A percentile compares a stretch with the other conserved stretches of the same genome.
Evolutionary conservation across 2,888 invertebrate species (phyloP).

Genomic region (Pheosia gnoma): DNA sequence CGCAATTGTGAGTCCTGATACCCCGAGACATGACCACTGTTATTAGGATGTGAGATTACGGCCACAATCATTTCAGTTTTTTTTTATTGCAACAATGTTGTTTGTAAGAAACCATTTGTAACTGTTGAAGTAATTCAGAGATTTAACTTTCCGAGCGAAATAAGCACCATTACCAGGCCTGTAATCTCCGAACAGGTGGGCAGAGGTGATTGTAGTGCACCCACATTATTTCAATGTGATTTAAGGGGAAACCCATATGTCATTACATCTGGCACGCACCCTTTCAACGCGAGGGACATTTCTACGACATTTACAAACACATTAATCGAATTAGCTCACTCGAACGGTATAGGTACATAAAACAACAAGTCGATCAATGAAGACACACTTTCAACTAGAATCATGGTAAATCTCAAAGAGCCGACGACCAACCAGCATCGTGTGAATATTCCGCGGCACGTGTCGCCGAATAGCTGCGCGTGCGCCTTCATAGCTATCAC

Average conservation of each 20-base stretch:
- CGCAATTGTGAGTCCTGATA: conserved; percentile 1
- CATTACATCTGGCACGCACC: no score
- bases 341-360: neutral
- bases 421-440: neutral
- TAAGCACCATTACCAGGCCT: no score
- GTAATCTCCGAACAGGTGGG: no score
- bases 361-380: neutral
- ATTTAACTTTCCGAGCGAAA: no score
- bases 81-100: conserved; percentile 1
- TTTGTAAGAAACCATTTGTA: neutral
- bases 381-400: neutral
- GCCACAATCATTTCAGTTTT: neutral
- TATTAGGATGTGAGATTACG: conserved; percentile 4
- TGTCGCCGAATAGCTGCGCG: conserved; percentile 29
- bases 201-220: no score
- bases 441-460: conserved; percentile 33
- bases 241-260: no score
- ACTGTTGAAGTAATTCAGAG: neutral
- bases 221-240: no score
- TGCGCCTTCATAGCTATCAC: conserved; percentile 33
- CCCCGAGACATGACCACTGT: neutral
- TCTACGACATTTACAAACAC: no score
- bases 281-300: no score
- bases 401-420: neutral
- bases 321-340: no score